Percentiles rank a stretch among this genome's conserved stretches.
Conservation (phyloP, 2,113 vertebrate species). For the Oreochromis aureus region DNA sequence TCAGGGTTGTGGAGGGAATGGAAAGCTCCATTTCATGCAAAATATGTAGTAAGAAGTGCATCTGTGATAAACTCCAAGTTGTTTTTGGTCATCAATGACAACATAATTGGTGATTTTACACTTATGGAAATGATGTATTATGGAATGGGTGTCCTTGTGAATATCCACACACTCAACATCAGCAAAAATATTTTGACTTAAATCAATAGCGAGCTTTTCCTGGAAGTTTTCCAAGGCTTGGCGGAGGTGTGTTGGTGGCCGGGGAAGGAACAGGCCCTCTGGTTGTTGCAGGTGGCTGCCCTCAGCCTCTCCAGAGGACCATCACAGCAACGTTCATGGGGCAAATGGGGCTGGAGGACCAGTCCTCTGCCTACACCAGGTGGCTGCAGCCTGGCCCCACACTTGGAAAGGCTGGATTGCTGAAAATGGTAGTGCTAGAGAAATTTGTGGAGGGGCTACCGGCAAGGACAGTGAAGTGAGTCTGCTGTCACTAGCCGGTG, state of each 20-base stretch:
- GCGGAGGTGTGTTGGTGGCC: background rate
- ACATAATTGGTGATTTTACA: constrained; percentile 69
- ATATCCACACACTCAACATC: constrained; percentile 70
- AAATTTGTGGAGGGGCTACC: background rate
- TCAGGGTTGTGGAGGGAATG: background rate
- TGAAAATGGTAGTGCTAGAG: background rate
- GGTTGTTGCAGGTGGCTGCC: background rate
- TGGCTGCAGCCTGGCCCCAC: background rate
- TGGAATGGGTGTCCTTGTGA: constrained; percentile 17
- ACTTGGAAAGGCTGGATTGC: background rate
- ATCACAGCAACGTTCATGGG: background rate
- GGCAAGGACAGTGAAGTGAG: background rate
- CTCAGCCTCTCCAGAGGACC: background rate
- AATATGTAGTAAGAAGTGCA: constrained; percentile 45
- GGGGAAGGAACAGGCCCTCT: background rate
- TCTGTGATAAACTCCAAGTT: constrained; percentile 66
- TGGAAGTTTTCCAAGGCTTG: too few relatives aligned
- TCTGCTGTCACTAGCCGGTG: background rate
- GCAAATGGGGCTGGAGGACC: background rate
- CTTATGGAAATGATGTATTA: constrained; percentile 63
- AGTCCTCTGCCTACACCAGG: background rate
- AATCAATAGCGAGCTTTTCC: constrained; percentile 37
- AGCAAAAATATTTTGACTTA: constrained; percentile 73
- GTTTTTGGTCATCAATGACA: constrained; percentile 75
- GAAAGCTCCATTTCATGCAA: background rate